Evolutionary conservation across 2,888 invertebrate species (phyloP).

Genomic region (Lasioglossum calceatum): DNA sequence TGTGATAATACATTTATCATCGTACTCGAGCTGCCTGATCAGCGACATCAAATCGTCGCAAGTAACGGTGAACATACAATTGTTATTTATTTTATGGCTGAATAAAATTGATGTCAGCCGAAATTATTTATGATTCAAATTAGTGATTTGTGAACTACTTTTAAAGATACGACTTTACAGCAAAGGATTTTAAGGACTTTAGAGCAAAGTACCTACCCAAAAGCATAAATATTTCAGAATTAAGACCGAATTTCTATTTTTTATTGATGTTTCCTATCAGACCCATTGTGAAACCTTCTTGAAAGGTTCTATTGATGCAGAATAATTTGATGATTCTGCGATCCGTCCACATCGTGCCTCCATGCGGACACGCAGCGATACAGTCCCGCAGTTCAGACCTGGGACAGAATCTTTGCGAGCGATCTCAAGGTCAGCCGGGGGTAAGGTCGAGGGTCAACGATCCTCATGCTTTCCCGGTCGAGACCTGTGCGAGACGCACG

Average conservation of each 20-base stretch:
- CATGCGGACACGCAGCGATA: not conserved
- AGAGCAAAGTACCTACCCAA: not conserved
- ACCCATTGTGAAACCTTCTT: not conserved
- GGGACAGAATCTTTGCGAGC: conserved; percentile 54
- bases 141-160: not conserved
- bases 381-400: not conserved
- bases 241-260: not conserved
- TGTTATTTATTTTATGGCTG: not conserved
- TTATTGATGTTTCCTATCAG: not conserved
- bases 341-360: not conserved
- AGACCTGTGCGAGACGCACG: conserved; percentile 32
- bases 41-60: not conserved
- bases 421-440: conserved; percentile 66
- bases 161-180: not conserved
- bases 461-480: conserved; percentile 52
- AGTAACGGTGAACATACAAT: not conserved
- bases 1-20: not conserved
- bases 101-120: not conserved
- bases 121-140: not conserved
- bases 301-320: not conserved
- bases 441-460: conserved; percentile 64
- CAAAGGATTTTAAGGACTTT: too few relatives aligned
- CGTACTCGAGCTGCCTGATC: not conserved
- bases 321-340: not conserved
- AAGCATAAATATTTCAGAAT: not conserved